phyloP scores from a whole-genome alignment of 1,140 invertebrate species.

The Penaeus chinensis region DNA sequence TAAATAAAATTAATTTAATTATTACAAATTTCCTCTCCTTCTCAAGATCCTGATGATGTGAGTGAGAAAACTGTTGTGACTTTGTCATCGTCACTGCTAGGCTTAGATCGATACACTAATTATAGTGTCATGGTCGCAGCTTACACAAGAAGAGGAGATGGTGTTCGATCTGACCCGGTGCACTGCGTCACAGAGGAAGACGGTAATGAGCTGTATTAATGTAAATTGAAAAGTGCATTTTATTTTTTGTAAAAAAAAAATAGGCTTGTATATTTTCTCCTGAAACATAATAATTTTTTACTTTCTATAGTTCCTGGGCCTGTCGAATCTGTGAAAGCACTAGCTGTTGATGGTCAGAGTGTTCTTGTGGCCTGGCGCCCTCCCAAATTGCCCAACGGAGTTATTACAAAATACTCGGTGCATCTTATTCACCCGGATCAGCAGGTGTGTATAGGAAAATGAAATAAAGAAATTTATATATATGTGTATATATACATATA shows the following conservation, averaged over 20 bases:
- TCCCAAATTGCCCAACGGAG: constrained; percentile 78
- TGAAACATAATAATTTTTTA: neutral
- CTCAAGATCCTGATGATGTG: constrained; percentile 50
- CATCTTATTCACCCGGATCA: constrained; percentile 37
- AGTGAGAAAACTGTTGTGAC: constrained; percentile 43
- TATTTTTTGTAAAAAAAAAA: neutral
- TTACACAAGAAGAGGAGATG: constrained; percentile 72
- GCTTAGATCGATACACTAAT: constrained; percentile 71
- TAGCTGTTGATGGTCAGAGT: constrained; percentile 56
- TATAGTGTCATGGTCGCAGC: constrained; percentile 72
- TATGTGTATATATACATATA: no score
- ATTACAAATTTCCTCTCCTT: neutral
- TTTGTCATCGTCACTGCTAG: constrained; percentile 29
- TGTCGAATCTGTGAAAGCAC: constrained; percentile 48
- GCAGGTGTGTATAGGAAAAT: neutral
- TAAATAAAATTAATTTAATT: neutral
- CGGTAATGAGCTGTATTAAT: constrained; percentile 65
- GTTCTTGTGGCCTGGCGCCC: constrained; percentile 88
- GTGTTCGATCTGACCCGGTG: constrained; percentile 70
- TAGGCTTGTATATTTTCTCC: neutral
- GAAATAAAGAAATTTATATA: no score
- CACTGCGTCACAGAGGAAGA: constrained; percentile 70
- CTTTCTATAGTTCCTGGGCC: constrained; percentile 39
- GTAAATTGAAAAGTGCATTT: neutral
- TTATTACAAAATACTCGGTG: constrained; percentile 81